These are phyloP conservation scores for Martes flavigula DNA, from an alignment of 2,797 vertebrate genomes.

Conservation along the genomic window DNA sequence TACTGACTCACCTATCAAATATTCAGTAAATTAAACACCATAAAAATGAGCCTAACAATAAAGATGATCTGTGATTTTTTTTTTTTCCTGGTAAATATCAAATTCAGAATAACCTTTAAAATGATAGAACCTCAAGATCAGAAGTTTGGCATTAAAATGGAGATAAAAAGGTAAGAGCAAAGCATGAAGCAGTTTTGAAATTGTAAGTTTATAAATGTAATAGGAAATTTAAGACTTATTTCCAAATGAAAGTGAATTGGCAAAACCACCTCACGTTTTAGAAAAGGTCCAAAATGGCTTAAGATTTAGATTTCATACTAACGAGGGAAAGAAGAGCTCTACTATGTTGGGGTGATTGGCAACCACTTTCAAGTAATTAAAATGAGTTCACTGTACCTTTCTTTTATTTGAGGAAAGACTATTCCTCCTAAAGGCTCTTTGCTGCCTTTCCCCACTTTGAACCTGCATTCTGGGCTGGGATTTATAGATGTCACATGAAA, in stretches of 20 bases:
- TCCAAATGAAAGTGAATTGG: slow-evolving; percentile 28
- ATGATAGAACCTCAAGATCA: slow-evolving; percentile 1
- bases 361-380: slow-evolving; percentile 81
- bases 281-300: slow-evolving; percentile 40
- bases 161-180: not conserved
- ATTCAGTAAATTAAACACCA: not conserved
- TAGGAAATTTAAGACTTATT: slow-evolving; percentile 21
- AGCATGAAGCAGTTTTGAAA: not conserved
- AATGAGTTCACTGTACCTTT: slow-evolving; percentile 53
- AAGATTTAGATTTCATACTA: slow-evolving; percentile 86
- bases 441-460: not conserved
- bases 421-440: not conserved
- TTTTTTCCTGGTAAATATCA: not conserved
- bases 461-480: not conserved
- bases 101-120: slow-evolving; percentile 38
- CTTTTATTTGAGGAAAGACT: slow-evolving; percentile 33
- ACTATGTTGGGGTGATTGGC: slow-evolving; percentile 85
- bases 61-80: not conserved
- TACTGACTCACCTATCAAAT: not conserved
- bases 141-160: slow-evolving; percentile 31
- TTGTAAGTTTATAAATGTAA: slow-evolving; percentile 23
- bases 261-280: slow-evolving; percentile 30
- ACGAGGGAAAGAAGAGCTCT: slow-evolving; percentile 82
- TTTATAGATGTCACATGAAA: not conserved
- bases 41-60: not conserved